A percentile compares a stretch with the other conserved stretches of the same genome.
phyloP scores from a whole-genome alignment of 2,888 invertebrate species.

The Caenorhabditis japonica region DNA sequence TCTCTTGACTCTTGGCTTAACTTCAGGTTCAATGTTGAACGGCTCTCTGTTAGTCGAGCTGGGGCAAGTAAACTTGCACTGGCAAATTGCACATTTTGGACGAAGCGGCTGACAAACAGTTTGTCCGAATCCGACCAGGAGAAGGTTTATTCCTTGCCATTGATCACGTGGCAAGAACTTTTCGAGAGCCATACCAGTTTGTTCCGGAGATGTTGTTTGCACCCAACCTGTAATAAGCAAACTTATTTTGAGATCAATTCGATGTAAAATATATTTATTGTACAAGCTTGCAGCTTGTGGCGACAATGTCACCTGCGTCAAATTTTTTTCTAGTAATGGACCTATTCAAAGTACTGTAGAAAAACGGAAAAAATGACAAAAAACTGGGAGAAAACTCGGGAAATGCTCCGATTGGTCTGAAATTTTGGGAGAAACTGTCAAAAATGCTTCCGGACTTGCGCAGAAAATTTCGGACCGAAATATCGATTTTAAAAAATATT shows the following conservation, averaged over 20 bases:
- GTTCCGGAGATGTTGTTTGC: constrained; percentile 85
- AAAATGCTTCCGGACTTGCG: too few species aligned
- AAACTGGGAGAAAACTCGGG: too few species aligned
- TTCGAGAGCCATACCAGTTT: constrained; percentile 87
- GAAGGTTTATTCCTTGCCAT: constrained; percentile 89
- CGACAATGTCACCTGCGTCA: background rate
- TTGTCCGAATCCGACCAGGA: constrained; percentile 97
- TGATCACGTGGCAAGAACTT: constrained; percentile 87
- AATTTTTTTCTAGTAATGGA: too few species aligned
- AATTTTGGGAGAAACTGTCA: too few species aligned
- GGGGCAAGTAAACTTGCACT: constrained; percentile 88
- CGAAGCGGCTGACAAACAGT: constrained; percentile 87
- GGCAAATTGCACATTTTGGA: constrained; percentile 88
- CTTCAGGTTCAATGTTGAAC: background rate
- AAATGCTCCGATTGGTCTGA: too few species aligned
- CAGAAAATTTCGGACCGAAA: too few species aligned
- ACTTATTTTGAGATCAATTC: background rate
- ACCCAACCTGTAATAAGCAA: constrained; percentile 83
- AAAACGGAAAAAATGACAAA: too few species aligned
- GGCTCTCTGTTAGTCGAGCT: constrained; percentile 67
- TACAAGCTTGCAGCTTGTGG: too few species aligned
- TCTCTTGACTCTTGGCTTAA: background rate
- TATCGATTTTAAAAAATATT: too few species aligned
- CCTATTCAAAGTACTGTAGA: too few species aligned
- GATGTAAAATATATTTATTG: background rate